phyloP scores from a whole-genome alignment of 2,113 vertebrate species.

The mouse (Mus musculus) region GRCm39 chr6:64144501-64145000 shows the following conservation, averaged over 20 bases:
- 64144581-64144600: not conserved
- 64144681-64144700: not conserved
- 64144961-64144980: not conserved
- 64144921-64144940: not conserved
- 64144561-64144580: not conserved
- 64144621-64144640: not conserved
- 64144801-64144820: not conserved
- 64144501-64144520: not conserved
- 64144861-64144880: not conserved
- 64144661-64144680: not conserved
- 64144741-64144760: not conserved
- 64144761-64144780: not conserved
- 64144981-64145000: not conserved
- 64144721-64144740: not conserved
- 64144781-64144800: conserved; percentile 32
- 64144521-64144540: conserved; percentile 1
- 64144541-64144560: not conserved
- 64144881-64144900: not conserved
- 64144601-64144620: not conserved
- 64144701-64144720: not conserved
- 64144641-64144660: not conserved
- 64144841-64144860: not conserved
- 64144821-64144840: not conserved
- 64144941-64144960: not conserved
- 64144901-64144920: not conserved